Base-by-base conservation (phyloP, 2,113 vertebrate species). In the Megaptera novaeangliae region DNA sequence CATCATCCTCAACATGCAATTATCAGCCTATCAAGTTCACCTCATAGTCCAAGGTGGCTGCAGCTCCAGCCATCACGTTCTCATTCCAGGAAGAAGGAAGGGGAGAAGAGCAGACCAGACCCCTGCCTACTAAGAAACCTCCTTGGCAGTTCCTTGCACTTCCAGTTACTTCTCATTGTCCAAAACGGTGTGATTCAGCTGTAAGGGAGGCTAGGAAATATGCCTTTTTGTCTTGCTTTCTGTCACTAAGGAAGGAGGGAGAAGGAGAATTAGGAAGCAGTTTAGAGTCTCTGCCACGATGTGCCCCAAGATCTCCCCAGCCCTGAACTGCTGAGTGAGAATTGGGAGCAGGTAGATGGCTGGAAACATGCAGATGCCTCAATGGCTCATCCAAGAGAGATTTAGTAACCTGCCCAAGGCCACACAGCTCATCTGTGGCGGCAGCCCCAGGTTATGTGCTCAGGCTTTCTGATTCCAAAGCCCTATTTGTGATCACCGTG, bases 11-110 rank as follows among this genome's bases (percentile, higher is more conserved):
- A 31, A 15, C 11, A 2, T 20, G n/a, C 13, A 11, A 25, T 9
- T 3, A 1, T 6, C 52, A 69, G 34, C 74, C 59, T 93, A 83
- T 74, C 64, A 25, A 17, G 9, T 55, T 55, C 80, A 27, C 55
- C 95, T 88, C 84, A 12, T 21, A 55, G n/a, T 11, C 64, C 92
- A 52, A 72, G 14, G 12, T 8, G 36, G 71, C 77, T 96, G 82
- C 85, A 36, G 59, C 41, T 36, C 36, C 71, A 18, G 20, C 52
- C 29, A 81, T 57, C 55, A 55, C 18, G 0, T 36, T n/a, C 46
- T 41, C 31, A 36, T 90, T 55, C 85, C 77, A 80, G 85, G 85
- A 63, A 90, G 82, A 36, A 89, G 23, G 36, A 74, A 78, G 25
- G 7, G 27, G 12, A 36, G 3, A 36, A 78, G 15, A 66, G 25